Base-by-base conservation (phyloP, 2,797 vertebrate species). In the Aplochiton taeniatus region DNA sequence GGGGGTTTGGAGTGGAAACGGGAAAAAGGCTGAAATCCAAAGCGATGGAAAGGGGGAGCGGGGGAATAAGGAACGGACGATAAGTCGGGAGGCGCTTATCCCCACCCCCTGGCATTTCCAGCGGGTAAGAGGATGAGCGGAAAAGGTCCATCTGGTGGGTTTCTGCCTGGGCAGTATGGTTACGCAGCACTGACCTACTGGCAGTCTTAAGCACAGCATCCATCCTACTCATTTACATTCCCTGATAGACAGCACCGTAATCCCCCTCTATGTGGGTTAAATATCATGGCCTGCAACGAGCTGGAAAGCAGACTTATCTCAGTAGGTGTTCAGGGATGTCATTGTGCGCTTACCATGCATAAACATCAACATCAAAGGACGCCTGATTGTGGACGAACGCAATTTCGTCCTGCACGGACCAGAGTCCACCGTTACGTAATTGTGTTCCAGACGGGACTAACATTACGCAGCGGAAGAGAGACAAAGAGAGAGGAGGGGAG, bases 341-440 rank as follows among this genome's bases (percentile, higher is more conserved):
- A 46, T 4, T 43, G 8, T 6, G 48, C 9, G 42, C 10, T 11
- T 17, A 11, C n/a, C 43, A 13, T 11, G 17, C 59, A 31, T 6
- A 20, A 65, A n/a, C 41, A 56, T 12, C 41, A 4, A 49, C 43
- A 65, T 6, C 31, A 47, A 11, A 69, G 14, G 11, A 51, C 61
- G 61, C 6, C 31, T 52, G 65, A 63, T 8, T 58, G 18, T 16
- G 63, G 14, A 71, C 65, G 46, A 69, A 73, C 16, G 19, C 53
- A 18, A 53, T 48, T 42, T 49, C 41, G 6, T 47, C 58, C 31
- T 54, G 16, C 8, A 31, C 16, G 54, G 42, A 42, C 14, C 0
- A 56, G 8, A 42, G 19, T 17, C 19, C 17, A 54, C 12, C 14
- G 48, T 14, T 51, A 51, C 13, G 16, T 18, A 51, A 19, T 17